phyloP scores from a whole-genome alignment of 1,140 invertebrate species.

The Ceratitis capitata region DNA sequence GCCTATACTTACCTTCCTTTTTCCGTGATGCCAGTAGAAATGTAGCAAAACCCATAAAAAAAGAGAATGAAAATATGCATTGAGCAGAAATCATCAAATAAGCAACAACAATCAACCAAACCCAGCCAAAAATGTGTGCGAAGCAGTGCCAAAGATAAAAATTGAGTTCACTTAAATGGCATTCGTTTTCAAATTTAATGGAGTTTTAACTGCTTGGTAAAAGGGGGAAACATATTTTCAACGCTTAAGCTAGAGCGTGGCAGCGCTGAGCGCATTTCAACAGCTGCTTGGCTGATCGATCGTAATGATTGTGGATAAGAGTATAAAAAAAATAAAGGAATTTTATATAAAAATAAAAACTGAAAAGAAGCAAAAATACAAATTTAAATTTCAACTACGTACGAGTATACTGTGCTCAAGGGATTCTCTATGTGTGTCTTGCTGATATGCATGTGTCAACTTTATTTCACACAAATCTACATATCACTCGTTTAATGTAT shows the following conservation, averaged over 20 bases:
- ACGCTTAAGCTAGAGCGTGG: not conserved
- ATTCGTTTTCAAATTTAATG: slow-evolving; percentile 30
- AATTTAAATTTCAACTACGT: not conserved
- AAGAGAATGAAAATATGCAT: not conserved
- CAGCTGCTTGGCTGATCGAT: not conserved
- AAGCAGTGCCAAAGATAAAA: not conserved
- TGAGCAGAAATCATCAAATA: too few species aligned
- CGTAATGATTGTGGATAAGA: not conserved
- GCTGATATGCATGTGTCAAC: not conserved
- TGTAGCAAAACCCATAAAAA: not conserved
- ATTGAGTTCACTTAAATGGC: slow-evolving; percentile 21
- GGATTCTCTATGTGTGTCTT: too few species aligned
- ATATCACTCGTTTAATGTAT: too few species aligned
- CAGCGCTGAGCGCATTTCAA: not conserved
- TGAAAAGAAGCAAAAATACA: too few species aligned
- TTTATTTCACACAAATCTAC: not conserved
- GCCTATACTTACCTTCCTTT: too few species aligned
- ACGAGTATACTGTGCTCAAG: not conserved
- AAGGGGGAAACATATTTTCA: not conserved
- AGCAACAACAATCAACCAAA: not conserved
- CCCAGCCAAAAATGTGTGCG: not conserved
- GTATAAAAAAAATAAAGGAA: not conserved
- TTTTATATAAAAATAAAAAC: not conserved
- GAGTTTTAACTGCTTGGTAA: slow-evolving; percentile 21
- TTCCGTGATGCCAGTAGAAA: not conserved